Evolutionary conservation across 2,888 invertebrate genomes (phyloP), one percentile per base, ranked within the genome.

Genomic region (Mongoloraphidia duomilia): DNA sequence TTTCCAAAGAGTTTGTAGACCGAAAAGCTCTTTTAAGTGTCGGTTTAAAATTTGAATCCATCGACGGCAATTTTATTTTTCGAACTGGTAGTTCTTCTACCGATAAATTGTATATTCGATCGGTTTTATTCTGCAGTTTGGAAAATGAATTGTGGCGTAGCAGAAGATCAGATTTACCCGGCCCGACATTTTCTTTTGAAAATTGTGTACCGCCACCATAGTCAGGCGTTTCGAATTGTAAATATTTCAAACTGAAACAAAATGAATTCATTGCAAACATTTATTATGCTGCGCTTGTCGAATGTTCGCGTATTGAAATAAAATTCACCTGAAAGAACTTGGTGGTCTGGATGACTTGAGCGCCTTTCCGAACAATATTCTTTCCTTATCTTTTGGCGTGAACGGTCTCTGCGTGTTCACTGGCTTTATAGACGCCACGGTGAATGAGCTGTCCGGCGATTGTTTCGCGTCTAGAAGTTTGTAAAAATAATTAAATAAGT

Each of bases 401-500:
- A 82, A 88, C 8, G 90, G 90, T n/a, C 91, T 74, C 49, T 84
- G 80, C 44, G 90, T 90, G 60, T 81, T 80, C 52, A 91, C 72
- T 41, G 82, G 75, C 35, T 80, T 67, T 12, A 69, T 63, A 2
- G 63, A 56, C 10, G 64, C 61, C 8, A 61, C 54, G 14, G 61
- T 57, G 53, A 60, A 66, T 17, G 63, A 61, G 52, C 60, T 65
- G 47, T 68, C 67, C 3, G 58, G 60, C 58, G 65, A 61, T 57
- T 65, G 64, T 34, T 41, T 50, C 33, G 63, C 63, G 53, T 67
- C 67, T 64, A 37, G 33, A 45, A 45, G 14, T 17, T 11, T 33
- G 12, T 38, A 12, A 13, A 38, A 13, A 38, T 3, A 12, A 12
- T 38, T 36, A n/a, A n/a, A n/a, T n/a, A n/a, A n/a, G 6, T 26